Evolutionary conservation across 2,888 invertebrate genomes (phyloP).

Genomic region (Yponomeuta evonymella): DNA sequence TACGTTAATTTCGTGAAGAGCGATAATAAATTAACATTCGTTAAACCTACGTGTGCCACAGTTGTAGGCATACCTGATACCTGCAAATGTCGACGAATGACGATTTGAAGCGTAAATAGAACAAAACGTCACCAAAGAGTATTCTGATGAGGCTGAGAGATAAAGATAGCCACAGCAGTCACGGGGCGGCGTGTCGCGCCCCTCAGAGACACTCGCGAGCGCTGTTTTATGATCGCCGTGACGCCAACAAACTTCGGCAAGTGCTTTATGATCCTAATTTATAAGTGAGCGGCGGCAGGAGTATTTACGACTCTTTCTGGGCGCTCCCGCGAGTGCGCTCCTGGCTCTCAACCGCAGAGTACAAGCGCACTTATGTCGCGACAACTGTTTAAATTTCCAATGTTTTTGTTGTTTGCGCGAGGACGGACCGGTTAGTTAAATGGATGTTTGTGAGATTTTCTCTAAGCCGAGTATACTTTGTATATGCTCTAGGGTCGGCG

Average conservation of each 20-base stretch:
- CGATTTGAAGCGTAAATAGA: neutral
- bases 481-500: neutral
- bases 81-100: neutral
- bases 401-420: neutral
- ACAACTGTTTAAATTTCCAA: conserved; percentile 1
- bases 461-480: conserved; percentile 30
- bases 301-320: conserved; percentile 70
- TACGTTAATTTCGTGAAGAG: too few relatives aligned
- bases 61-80: too few relatives aligned
- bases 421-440: conserved; percentile 2
- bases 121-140: neutral
- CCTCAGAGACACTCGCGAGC: conserved; percentile 50
- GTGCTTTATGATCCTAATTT: conserved; percentile 76
- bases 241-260: conserved; percentile 72
- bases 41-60: too few relatives aligned
- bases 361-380: conserved; percentile 11
- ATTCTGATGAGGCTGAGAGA: neutral
- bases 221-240: conserved; percentile 71
- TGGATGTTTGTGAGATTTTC: conserved; percentile 27
- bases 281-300: conserved; percentile 71
- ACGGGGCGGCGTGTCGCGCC: conserved; percentile 30
- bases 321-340: conserved; percentile 62
- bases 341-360: conserved; percentile 21
- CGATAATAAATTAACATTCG: too few relatives aligned
- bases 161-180: neutral